Conservation (phyloP, 1,140 invertebrate species). For the Limonius californicus region DNA sequence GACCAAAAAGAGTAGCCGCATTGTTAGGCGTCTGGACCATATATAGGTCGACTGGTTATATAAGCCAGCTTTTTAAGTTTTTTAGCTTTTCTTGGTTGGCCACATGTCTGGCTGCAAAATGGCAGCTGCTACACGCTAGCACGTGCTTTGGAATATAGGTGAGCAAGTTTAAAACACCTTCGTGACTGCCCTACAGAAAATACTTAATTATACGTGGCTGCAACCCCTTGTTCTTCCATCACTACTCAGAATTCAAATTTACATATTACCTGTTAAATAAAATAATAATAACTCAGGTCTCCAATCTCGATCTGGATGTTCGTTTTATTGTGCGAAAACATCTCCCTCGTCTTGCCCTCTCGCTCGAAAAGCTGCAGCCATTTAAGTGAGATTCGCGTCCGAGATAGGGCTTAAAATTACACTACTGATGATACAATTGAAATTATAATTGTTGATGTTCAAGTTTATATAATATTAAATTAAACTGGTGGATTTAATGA, state of each 20-base stretch:
- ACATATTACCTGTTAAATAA: background rate
- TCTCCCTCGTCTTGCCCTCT: no score
- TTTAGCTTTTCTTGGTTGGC: slow-evolving; percentile 16
- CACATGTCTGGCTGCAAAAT: slow-evolving; percentile 16
- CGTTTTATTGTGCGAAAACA: background rate
- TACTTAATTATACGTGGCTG: background rate
- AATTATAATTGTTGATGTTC: no score
- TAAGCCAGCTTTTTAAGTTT: slow-evolving; percentile 20
- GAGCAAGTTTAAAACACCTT: slow-evolving; percentile 15
- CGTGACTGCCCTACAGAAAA: slow-evolving; percentile 17
- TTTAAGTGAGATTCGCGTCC: background rate
- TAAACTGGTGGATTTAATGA: no score
- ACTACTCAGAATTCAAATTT: background rate
- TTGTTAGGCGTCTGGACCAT: slow-evolving; percentile 25
- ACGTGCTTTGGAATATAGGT: slow-evolving; percentile 21
- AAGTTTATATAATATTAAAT: no score
- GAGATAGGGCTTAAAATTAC: no score
- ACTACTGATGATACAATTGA: no score
- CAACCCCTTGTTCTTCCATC: slow-evolving; percentile 9
- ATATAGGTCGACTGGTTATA: slow-evolving; percentile 29
- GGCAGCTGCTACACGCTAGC: slow-evolving; percentile 13
- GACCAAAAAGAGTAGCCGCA: slow-evolving; percentile 21
- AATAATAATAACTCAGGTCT: background rate
- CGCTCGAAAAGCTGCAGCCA: background rate
- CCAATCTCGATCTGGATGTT: background rate